A percentile compares a stretch with the other conserved stretches of the same genome.
Evolutionary conservation across 2,797 vertebrate species (phyloP).

Genomic region (Notolabrus celidotus): DNA sequence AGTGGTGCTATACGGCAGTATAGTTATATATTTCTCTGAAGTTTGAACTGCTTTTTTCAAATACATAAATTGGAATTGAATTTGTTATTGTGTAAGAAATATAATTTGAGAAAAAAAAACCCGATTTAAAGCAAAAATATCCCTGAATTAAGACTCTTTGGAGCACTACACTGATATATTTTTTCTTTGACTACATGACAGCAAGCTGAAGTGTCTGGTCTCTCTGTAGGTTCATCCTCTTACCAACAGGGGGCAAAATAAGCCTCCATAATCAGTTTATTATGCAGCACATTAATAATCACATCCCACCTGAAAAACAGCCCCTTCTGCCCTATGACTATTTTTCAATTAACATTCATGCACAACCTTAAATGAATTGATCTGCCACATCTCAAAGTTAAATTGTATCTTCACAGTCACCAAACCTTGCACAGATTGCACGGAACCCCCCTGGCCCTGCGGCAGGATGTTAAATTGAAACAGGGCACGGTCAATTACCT

Average conservation of each 20-base stretch:
- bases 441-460: slow-evolving; percentile 27
- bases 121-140: no score
- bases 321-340: neutral
- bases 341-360: slow-evolving; percentile 26
- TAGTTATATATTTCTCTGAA: no score
- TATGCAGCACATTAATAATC: neutral
- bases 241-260: slow-evolving; percentile 73
- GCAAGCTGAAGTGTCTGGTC: neutral
- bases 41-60: no score
- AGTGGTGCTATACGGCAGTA: no score
- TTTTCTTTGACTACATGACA: neutral
- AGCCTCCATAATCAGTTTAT: slow-evolving; percentile 11
- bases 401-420: slow-evolving; percentile 36
- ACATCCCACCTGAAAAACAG: slow-evolving; percentile 3
- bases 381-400: slow-evolving; percentile 37
- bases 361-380: slow-evolving; percentile 28
- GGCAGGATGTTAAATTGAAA: slow-evolving; percentile 50
- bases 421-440: slow-evolving; percentile 21
- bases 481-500: slow-evolving; percentile 67
- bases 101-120: no score
- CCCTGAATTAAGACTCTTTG: neutral
- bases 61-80: no score
- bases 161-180: neutral
- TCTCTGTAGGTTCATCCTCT: slow-evolving; percentile 17
- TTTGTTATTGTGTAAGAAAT: no score